Evolutionary conservation across 2,888 invertebrate genomes (phyloP), one percentile per base, ranked within the genome.

Genomic region (Mylabris sibirica): DNA sequence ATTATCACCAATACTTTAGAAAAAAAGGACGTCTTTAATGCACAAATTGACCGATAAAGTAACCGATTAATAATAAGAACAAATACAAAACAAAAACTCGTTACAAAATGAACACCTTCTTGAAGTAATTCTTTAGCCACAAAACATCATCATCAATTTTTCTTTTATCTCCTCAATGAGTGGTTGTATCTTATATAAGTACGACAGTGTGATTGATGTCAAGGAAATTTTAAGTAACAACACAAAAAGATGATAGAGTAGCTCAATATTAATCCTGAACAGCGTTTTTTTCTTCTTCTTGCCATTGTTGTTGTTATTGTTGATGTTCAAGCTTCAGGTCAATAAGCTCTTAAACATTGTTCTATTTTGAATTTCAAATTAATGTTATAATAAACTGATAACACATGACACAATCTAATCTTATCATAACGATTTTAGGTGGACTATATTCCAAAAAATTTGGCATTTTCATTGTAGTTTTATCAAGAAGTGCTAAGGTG

Each of bases 141-240:
- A 44, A 44, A n/a, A 17, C 44, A 44, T 44, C 44, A n/a, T n/a
- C 44, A 44, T 44, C n/a, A 44, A 44, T n/a, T 44, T n/a, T n/a
- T n/a, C n/a, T n/a, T 17, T 44, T 17, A 6, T 44, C 8, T 44
- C n/a, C n/a, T 17, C 12, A n/a, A 6, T 44, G 5, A n/a, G n/a
- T 11, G 11, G 41, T 41, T n/a, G 4, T 17, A 4, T 17, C 44
- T 44, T 44, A n/a, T 17, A 17, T 38, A 44, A 44, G 12, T 44
- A 44, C 44, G 12, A 44, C 44, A 44, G n/a, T 44, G 17, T 44
- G 44, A 44, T 44, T 44, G 44, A 44, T 44, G 44, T 44, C 44
- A 41, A 41, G 41, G 14, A n/a, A 44, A 44, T 44, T 44, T 44
- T n/a, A 44, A 17, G 44, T 44, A 44, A 44, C 44, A 44, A 11